Evolutionary conservation across 2,797 vertebrate species (phyloP).

Genomic region (Trachurus trachurus): DNA sequence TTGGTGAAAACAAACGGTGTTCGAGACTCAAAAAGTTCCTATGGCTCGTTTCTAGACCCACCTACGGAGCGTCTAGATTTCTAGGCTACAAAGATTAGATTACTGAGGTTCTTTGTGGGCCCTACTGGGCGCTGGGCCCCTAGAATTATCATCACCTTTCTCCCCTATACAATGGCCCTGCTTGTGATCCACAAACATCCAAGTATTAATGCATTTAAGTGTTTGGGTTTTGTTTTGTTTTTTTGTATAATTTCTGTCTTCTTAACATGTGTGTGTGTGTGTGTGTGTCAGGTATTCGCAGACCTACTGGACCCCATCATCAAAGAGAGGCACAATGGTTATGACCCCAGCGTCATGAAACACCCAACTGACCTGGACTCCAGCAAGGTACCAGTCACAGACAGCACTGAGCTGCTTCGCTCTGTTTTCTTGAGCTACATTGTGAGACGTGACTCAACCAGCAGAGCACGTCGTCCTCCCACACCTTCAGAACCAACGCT

Average conservation of each 20-base stretch:
- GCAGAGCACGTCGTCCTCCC: background rate
- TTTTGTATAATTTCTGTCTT: background rate
- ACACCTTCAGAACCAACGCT: background rate
- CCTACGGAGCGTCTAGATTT: too few relatives aligned
- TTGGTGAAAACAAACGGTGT: too few relatives aligned
- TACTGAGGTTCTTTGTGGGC: too few relatives aligned
- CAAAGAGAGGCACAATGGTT: constrained; percentile 96
- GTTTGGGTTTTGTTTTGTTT: too few relatives aligned
- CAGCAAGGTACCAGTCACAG: constrained; percentile 87
- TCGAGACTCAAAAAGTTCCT: too few relatives aligned
- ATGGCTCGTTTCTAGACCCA: too few relatives aligned
- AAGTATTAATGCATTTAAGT: background rate
- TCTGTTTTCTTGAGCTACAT: background rate
- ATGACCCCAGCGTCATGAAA: constrained; percentile 92
- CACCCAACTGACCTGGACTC: constrained; percentile 94
- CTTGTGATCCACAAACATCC: background rate
- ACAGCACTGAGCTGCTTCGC: background rate
- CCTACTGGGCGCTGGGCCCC: too few relatives aligned
- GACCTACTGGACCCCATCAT: constrained; percentile 94
- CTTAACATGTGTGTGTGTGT: background rate
- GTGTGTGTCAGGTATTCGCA: constrained; percentile 89
- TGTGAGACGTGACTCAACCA: background rate
- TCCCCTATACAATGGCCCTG: too few relatives aligned
- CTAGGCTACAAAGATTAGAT: too few relatives aligned
- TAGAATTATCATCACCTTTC: too few relatives aligned